phyloP scores from a whole-genome alignment of 2,888 invertebrate species.

The Drosophila stalkeri region DNA sequence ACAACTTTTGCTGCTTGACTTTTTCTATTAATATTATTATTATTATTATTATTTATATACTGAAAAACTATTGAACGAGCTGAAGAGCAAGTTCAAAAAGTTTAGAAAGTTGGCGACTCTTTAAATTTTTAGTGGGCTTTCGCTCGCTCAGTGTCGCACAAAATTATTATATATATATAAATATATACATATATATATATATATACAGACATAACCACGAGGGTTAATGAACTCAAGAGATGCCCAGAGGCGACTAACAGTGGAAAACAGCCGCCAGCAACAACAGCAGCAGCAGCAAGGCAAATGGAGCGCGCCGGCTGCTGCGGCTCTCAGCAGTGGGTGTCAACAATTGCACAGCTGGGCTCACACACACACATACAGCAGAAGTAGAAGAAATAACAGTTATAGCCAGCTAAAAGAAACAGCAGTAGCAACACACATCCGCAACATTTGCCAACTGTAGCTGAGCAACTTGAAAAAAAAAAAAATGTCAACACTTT shows the following conservation, averaged over 20 bases:
- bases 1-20: slow-evolving; percentile 20
- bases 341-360: slow-evolving; percentile 78
- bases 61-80: slow-evolving; percentile 28
- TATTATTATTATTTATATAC: slow-evolving; percentile 31
- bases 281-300: slow-evolving; percentile 54
- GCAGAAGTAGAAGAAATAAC: slow-evolving; percentile 56
- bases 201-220: slow-evolving; percentile 50
- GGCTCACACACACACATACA: slow-evolving; percentile 51
- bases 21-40: slow-evolving; percentile 1
- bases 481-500: slow-evolving; percentile 59
- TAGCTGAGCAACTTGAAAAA: slow-evolving; percentile 50
- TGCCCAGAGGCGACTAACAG: slow-evolving; percentile 43
- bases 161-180: slow-evolving; percentile 36
- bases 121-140: slow-evolving; percentile 34
- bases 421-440: slow-evolving; percentile 34
- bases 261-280: slow-evolving; percentile 63
- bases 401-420: slow-evolving; percentile 51
- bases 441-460: slow-evolving; percentile 21
- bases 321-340: slow-evolving; percentile 67
- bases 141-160: slow-evolving; percentile 33
- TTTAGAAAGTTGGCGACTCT: slow-evolving; percentile 47
- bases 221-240: slow-evolving; percentile 71
- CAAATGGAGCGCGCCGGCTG: slow-evolving; percentile 70
- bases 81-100: slow-evolving; percentile 44
- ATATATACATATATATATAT: slow-evolving; percentile 29